Evolutionary conservation across 2,888 invertebrate genomes (phyloP).

Genomic region (Osmoderma eremita): DNA sequence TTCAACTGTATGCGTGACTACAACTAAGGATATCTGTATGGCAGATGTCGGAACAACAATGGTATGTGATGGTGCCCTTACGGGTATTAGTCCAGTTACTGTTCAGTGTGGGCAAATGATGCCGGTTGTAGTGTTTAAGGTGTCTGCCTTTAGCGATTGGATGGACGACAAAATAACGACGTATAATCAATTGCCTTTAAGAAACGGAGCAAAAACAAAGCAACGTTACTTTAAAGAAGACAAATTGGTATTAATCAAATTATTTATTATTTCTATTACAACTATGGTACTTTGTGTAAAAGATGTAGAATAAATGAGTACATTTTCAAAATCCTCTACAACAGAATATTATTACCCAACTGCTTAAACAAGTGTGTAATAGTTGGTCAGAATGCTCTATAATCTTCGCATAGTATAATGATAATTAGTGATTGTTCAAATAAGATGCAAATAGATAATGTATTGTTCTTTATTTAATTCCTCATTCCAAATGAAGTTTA

Average conservation of each 20-base stretch:
- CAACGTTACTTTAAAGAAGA: background rate
- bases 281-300: background rate
- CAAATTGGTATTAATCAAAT: background rate
- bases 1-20: background rate
- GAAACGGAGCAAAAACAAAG: background rate
- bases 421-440: no score
- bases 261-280: background rate
- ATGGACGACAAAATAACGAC: background rate
- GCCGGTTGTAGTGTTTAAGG: slow-evolving; percentile 1
- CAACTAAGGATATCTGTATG: slow-evolving; percentile 8
- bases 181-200: background rate
- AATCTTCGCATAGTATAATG: no score
- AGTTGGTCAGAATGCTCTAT: no score
- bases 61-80: slow-evolving; percentile 4
- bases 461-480: no score
- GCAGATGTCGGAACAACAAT: slow-evolving; percentile 18
- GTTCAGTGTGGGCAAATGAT: background rate
- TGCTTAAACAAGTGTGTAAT: no score
- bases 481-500: no score
- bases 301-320: background rate
- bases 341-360: no score
- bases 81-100: background rate
- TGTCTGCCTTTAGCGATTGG: background rate
- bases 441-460: no score
- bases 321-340: background rate